Percentiles rank a stretch among this genome's conserved stretches.
Evolutionary conservation across 1,140 invertebrate species (phyloP).

Genomic region (Charaxes varanes): DNA sequence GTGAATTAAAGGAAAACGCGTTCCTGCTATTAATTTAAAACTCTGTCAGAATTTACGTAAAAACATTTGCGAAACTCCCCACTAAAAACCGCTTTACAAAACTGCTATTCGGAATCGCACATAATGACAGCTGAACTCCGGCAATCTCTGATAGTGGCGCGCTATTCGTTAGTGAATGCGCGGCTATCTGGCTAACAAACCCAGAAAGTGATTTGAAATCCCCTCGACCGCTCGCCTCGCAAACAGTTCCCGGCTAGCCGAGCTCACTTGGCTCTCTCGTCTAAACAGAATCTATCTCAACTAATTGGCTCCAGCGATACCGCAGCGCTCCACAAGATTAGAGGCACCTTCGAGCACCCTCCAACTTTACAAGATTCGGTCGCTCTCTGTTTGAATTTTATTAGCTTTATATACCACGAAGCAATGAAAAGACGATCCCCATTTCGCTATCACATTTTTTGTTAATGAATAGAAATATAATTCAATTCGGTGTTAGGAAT

Average conservation of each 20-base stretch:
- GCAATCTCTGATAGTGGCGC: constrained; percentile 9
- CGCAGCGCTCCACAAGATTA: constrained; percentile 27
- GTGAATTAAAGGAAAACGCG: too few relatives aligned
- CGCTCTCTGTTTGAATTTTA: constrained; percentile 17
- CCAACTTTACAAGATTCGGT: constrained; percentile 19
- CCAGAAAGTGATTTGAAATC: constrained; percentile 20
- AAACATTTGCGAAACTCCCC: too few relatives aligned
- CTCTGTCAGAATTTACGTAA: too few relatives aligned
- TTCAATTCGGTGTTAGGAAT: too few relatives aligned
- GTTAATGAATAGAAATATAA: constrained; percentile 4
- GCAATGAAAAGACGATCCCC: too few relatives aligned
- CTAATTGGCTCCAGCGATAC: constrained; percentile 37
- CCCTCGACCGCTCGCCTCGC: constrained; percentile 16
- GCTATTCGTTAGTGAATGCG: constrained; percentile 15
- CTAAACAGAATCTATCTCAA: constrained; percentile 33
- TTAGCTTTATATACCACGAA: too few relatives aligned
- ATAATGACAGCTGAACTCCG: constrained; percentile 4
- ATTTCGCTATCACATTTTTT: neutral
- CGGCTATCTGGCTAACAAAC: constrained; percentile 18
- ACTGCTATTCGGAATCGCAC: constrained; percentile 3
- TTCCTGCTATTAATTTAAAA: too few relatives aligned
- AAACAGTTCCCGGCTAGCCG: constrained; percentile 24
- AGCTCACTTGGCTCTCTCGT: constrained; percentile 25
- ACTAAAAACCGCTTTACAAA: constrained; percentile 3
- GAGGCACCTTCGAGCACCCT: constrained; percentile 19